A percentile compares a stretch with the other conserved stretches of the same genome.
Evolutionary conservation across 2,113 vertebrate species (phyloP).

Genomic region (Collichthys lucidus): DNA sequence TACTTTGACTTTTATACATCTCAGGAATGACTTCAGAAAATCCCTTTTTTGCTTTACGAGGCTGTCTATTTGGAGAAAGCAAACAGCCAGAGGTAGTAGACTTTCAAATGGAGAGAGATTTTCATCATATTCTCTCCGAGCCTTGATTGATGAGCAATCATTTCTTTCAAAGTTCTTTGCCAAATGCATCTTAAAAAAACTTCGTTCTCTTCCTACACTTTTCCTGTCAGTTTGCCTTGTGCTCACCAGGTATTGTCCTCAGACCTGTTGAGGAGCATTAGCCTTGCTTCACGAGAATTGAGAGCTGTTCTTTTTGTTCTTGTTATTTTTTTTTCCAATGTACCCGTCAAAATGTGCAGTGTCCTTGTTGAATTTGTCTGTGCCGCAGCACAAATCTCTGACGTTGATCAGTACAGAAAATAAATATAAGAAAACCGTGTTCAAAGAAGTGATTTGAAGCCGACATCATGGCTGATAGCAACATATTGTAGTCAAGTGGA

Average conservation of each 20-base stretch:
- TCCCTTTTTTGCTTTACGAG: slow-evolving; percentile 6
- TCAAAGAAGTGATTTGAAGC: not conserved
- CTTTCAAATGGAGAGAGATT: slow-evolving; percentile 32
- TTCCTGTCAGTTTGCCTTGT: slow-evolving; percentile 4
- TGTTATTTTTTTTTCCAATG: not conserved
- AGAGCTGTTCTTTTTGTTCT: slow-evolving; percentile 1
- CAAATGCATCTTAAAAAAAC: slow-evolving; percentile 26
- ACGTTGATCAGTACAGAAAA: not conserved
- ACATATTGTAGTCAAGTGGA: too few species aligned
- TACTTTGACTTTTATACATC: slow-evolving; percentile 26
- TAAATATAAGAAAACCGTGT: not conserved
- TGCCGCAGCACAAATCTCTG: not conserved
- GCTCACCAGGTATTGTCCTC: slow-evolving; percentile 3
- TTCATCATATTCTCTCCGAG: slow-evolving; percentile 18
- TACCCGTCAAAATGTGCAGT: not conserved
- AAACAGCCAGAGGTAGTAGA: slow-evolving; percentile 24
- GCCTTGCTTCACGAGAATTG: slow-evolving; percentile 3
- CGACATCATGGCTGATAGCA: not conserved
- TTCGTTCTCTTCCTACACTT: not conserved
- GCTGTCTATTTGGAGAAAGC: slow-evolving; percentile 18
- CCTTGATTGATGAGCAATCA: slow-evolving; percentile 53
- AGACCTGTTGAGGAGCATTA: slow-evolving; percentile 14
- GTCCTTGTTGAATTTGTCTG: slow-evolving; percentile 1
- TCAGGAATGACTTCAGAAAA: slow-evolving; percentile 28
- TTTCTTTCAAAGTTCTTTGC: slow-evolving; percentile 39